Conservation (phyloP, 30 jellyfish, hydroid and myxozoan genomes). For the Sanderia malayensis region DNA sequence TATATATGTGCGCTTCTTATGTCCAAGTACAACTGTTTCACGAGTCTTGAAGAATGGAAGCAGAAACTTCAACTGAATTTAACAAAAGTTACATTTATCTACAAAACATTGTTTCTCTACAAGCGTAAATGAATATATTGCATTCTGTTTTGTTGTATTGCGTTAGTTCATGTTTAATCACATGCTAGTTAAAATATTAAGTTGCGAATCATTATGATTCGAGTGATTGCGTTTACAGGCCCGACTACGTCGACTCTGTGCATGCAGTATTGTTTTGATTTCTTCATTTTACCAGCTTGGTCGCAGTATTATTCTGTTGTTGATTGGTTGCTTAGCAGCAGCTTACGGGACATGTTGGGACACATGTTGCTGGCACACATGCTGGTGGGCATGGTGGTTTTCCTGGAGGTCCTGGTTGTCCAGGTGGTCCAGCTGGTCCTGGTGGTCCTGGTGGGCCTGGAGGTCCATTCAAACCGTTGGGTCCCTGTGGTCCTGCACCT, state of each 20-base stretch:
- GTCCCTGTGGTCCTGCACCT: constrained; percentile 98
- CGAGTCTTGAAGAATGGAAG: too few relatives aligned
- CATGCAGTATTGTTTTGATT: not conserved
- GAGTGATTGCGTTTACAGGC: not conserved
- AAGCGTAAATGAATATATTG: not conserved
- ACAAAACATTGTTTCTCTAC: not conserved
- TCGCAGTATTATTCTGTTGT: too few relatives aligned
- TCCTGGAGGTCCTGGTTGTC: constrained; percentile 98
- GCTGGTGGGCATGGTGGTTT: constrained; percentile 89
- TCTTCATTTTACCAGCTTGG: not conserved
- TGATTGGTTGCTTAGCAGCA: constrained; percentile 1
- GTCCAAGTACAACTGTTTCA: too few relatives aligned
- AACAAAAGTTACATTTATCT: constrained; percentile 13
- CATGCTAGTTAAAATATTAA: not conserved
- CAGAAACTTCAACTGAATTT: not conserved
- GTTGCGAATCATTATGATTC: not conserved
- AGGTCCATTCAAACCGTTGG: constrained; percentile 96
- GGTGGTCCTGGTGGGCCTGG: constrained; percentile 99
- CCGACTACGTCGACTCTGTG: not conserved
- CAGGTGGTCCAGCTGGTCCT: constrained; percentile 99
- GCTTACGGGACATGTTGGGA: not conserved
- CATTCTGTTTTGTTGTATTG: not conserved
- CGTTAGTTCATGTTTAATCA: not conserved
- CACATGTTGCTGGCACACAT: constrained; percentile 79
- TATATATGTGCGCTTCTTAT: too few relatives aligned